Percentiles rank a stretch among this genome's conserved stretches.
These are phyloP conservation scores for Nothoprocta perdicaria DNA, from an alignment of 2,113 vertebrate species.

Conservation along the genomic window DNA sequence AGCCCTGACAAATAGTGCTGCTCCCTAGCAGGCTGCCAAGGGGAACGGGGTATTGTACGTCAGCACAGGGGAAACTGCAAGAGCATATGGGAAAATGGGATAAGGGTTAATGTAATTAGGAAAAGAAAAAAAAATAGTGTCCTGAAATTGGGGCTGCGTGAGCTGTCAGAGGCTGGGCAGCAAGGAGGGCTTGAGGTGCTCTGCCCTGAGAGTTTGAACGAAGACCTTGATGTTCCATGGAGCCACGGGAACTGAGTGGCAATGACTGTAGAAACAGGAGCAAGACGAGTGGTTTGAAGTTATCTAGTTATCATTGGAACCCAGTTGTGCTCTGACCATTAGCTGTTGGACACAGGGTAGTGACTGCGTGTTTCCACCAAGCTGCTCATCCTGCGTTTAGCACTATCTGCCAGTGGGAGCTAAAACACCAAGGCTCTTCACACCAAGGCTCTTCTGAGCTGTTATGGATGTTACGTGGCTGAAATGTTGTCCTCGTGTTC, in stretches of 20 bases:
- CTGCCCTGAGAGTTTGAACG: neutral
- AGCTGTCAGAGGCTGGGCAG: neutral
- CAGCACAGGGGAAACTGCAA: neutral
- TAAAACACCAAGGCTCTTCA: neutral
- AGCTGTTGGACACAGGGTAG: neutral
- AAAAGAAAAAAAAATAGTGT: neutral
- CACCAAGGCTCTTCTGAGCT: neutral
- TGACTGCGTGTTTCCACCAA: neutral
- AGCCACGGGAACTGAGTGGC: neutral
- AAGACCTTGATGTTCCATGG: neutral
- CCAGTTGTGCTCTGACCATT: neutral
- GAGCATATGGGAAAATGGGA: neutral
- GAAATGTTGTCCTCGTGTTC: neutral
- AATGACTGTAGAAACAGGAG: neutral
- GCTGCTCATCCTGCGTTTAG: neutral
- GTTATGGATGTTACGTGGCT: neutral
- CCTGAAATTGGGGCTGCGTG: neutral
- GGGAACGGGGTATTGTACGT: neutral
- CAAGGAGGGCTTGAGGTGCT: neutral
- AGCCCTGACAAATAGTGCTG: neutral
- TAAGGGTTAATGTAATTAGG: neutral
- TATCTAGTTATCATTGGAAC: neutral
- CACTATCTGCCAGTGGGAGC: neutral
- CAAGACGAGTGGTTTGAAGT: neutral
- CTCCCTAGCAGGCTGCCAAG: neutral